phyloP scores from a whole-genome alignment of 1,140 invertebrate species.

The Zaprionus taronus region DNA sequence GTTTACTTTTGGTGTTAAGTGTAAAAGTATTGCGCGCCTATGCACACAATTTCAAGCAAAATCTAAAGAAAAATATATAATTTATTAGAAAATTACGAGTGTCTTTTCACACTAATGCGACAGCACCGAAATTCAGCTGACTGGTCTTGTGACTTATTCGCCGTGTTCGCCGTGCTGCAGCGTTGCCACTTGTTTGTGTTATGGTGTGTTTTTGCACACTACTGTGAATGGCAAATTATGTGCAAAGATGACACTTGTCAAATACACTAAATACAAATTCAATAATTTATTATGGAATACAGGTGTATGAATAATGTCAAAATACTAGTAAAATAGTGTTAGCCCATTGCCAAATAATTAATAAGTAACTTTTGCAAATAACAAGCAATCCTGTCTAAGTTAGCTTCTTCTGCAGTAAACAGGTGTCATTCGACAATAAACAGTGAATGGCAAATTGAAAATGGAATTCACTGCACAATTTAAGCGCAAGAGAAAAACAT shows the following conservation, averaged over 20 bases:
- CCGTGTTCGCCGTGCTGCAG: conserved; percentile 36
- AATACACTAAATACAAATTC: not conserved
- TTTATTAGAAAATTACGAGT: conserved; percentile 60
- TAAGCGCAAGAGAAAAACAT: conserved; percentile 52
- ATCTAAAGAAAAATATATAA: conserved; percentile 64
- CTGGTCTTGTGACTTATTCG: conserved; percentile 84
- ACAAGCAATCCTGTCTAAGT: not conserved
- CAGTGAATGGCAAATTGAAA: conserved; percentile 4
- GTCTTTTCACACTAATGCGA: conserved; percentile 79
- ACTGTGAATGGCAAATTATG: conserved; percentile 24
- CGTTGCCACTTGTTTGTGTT: conserved; percentile 26
- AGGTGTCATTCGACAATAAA: conserved; percentile 37
- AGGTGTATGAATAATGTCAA: not conserved
- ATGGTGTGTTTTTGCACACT: conserved; percentile 1
- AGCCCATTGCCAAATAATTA: not conserved
- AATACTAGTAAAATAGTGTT: not conserved
- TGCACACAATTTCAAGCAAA: conserved; percentile 63
- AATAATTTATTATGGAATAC: not conserved
- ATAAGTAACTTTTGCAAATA: not conserved
- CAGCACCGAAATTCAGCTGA: conserved; percentile 83
- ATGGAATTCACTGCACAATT: conserved; percentile 64
- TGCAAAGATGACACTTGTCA: not conserved
- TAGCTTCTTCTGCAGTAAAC: not conserved
- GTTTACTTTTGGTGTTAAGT: conserved; percentile 47
- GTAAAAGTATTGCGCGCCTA: conserved; percentile 45